Percentiles rank a stretch among this genome's conserved stretches.
These are phyloP conservation scores for Moxostoma hubbsi DNA, from an alignment of 2,797 vertebrate genomes.

Conservation along the genomic window DNA sequence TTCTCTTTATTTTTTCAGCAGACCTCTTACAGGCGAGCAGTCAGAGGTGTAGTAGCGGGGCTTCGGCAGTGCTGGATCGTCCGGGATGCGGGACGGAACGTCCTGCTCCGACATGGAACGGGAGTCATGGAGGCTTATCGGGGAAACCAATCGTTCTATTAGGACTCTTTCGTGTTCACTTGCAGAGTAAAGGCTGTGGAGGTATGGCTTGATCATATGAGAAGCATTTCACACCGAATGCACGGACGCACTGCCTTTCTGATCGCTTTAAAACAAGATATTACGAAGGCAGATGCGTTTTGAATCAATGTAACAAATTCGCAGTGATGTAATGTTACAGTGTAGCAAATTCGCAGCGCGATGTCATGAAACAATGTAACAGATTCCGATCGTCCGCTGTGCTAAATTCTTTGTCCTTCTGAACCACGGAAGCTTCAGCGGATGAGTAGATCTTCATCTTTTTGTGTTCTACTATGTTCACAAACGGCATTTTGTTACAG, in stretches of 20 bases:
- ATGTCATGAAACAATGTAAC: conserved; percentile 13
- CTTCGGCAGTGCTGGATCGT: conserved; percentile 38
- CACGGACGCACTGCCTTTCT: conserved; percentile 29
- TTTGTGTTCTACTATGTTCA: too few relatives aligned
- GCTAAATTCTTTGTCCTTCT: not conserved
- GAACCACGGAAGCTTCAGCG: not conserved
- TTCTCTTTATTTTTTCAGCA: conserved; percentile 47
- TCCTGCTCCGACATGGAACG: conserved; percentile 41
- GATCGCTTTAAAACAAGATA: conserved; percentile 65
- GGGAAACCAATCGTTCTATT: not conserved
- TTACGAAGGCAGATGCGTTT: conserved; percentile 92
- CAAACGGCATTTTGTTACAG: too few relatives aligned
- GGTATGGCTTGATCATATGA: conserved; percentile 46
- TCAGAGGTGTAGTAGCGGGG: conserved; percentile 42
- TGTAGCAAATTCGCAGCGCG: not conserved
- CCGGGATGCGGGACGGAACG: conserved; percentile 49
- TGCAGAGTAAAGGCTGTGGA: conserved; percentile 11
- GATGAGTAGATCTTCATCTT: too few relatives aligned
- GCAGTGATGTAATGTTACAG: conserved; percentile 42
- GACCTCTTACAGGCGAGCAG: conserved; percentile 15
- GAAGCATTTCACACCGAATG: conserved; percentile 10
- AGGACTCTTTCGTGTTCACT: conserved; percentile 12
- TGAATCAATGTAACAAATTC: conserved; percentile 58
- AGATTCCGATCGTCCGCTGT: not conserved
- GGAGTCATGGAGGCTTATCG: conserved; percentile 29